phyloP scores from a whole-genome alignment of 1,140 invertebrate species.

The Sminthurides bifidus region DNA sequence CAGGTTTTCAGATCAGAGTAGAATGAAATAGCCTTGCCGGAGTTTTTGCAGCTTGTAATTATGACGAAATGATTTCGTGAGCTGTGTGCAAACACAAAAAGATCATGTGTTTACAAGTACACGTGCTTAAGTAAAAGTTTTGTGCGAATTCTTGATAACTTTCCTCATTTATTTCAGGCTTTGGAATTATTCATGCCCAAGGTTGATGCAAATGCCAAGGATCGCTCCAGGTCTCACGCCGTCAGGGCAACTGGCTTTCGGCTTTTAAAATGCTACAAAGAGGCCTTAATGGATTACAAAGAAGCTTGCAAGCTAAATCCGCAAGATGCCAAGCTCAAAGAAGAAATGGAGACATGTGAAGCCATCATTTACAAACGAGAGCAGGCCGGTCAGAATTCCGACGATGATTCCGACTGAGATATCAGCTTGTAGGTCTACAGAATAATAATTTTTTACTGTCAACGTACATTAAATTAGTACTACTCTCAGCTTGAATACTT shows the following conservation, averaged over 20 bases:
- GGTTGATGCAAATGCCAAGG: conserved; percentile 54
- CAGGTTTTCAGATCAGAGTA: too few species aligned
- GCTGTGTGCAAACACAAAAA: neutral
- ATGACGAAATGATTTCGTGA: neutral
- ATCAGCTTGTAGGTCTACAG: too few species aligned
- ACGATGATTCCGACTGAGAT: too few species aligned
- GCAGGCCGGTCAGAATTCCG: too few species aligned
- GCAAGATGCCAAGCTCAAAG: conserved; percentile 28
- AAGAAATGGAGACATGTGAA: neutral
- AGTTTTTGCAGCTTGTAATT: too few species aligned
- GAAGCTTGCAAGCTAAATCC: conserved; percentile 51
- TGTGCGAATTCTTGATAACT: neutral
- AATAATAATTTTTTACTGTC: too few species aligned
- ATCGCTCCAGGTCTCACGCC: conserved; percentile 55
- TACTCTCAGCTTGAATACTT: too few species aligned
- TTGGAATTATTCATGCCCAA: conserved; percentile 58
- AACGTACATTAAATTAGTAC: too few species aligned
- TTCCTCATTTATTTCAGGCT: conserved; percentile 38
- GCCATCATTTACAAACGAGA: neutral
- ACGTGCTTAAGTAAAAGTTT: neutral
- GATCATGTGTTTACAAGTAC: neutral
- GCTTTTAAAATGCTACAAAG: conserved; percentile 53
- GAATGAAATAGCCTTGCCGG: too few species aligned
- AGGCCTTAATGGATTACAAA: conserved; percentile 62
- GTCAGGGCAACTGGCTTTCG: conserved; percentile 58